Conservation (phyloP, 2,888 invertebrate genomes). For the Microctonus aethiopoides region DNA sequence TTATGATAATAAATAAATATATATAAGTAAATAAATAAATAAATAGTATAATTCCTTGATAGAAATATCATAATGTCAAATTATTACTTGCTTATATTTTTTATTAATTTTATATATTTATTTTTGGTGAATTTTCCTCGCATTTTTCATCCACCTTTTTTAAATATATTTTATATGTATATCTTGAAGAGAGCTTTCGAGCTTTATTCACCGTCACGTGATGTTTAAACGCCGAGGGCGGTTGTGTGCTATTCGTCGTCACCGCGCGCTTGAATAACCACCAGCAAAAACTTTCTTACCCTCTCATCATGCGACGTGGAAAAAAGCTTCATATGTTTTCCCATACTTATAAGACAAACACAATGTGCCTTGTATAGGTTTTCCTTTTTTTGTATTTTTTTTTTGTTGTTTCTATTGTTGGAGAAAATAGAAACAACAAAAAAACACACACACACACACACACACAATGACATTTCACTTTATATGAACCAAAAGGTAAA, state of each 20-base stretch:
- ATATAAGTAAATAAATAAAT: no score
- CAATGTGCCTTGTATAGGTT: background rate
- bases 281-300: conserved; percentile 19
- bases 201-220: conserved; percentile 2
- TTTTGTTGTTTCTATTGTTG: background rate
- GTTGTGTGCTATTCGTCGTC: conserved; percentile 5
- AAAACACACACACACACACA: no score
- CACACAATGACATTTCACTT: background rate
- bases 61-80: no score
- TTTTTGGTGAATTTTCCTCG: background rate
- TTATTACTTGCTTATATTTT: background rate
- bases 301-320: background rate
- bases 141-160: conserved; percentile 5
- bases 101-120: background rate
- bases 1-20: no score
- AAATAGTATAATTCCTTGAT: no score
- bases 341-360: background rate
- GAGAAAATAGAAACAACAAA: background rate
- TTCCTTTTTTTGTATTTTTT: no score
- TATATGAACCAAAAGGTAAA: background rate
- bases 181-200: conserved; percentile 1
- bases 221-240: conserved; percentile 14
- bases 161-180: background rate
- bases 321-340: background rate
- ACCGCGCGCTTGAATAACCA: conserved; percentile 14